Evolutionary conservation across 2,888 invertebrate genomes (phyloP).

Genomic region (Thysanoteuthis rhombus): DNA sequence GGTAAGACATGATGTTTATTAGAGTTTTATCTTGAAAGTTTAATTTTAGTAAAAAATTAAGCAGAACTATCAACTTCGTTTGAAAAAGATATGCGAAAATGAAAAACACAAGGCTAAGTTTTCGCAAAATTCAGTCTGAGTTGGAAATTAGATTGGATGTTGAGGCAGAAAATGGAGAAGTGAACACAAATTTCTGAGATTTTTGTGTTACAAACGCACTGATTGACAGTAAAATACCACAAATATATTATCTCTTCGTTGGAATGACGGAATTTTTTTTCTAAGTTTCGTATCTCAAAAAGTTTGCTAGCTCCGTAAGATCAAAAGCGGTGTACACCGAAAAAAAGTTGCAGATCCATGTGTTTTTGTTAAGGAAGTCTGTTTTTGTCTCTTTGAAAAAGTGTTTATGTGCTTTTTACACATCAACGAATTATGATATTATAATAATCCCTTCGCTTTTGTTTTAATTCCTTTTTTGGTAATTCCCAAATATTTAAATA

Average conservation of each 20-base stretch:
- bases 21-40: too few relatives aligned
- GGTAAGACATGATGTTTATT: too few relatives aligned
- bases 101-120: too few relatives aligned
- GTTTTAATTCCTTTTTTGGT: neutral
- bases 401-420: neutral
- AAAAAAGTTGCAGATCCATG: neutral
- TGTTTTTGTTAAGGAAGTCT: neutral
- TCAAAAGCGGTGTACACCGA: neutral
- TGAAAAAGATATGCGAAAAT: too few relatives aligned
- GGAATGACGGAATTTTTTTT: neutral
- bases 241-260: neutral
- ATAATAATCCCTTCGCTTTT: neutral
- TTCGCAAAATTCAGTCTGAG: too few relatives aligned
- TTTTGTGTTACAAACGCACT: too few relatives aligned
- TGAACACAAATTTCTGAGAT: too few relatives aligned
- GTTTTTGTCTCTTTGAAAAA: neutral
- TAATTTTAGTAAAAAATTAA: too few relatives aligned
- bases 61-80: too few relatives aligned
- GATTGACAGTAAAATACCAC: too few relatives aligned
- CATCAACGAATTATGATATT: neutral
- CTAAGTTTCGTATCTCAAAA: neutral
- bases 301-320: neutral
- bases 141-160: too few relatives aligned
- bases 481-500: neutral
- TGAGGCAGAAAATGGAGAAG: too few relatives aligned